A percentile compares a stretch with the other conserved stretches of the same genome.
Conservation (phyloP, 2,113 vertebrate genomes). For the Eulemur macaco region DNA sequence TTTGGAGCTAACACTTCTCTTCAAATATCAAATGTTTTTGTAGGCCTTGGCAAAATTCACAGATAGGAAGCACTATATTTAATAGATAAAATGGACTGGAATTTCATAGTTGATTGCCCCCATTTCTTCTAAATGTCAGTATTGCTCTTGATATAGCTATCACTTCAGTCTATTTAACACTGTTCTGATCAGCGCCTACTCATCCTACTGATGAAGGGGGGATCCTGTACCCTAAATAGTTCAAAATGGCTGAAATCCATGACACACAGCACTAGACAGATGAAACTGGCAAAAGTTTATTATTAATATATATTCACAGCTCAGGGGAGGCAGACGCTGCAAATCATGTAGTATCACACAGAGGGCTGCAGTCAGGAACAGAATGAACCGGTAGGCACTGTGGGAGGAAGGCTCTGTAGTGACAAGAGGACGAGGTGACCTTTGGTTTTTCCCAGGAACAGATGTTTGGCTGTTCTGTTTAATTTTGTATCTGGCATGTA, state of each 20-base stretch:
- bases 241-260: not conserved
- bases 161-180: not conserved
- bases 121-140: not conserved
- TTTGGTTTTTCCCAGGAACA: not conserved
- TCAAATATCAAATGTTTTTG: not conserved
- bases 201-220: not conserved
- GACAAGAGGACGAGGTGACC: not conserved
- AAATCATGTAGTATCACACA: accelerated
- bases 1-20: not conserved
- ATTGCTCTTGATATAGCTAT: not conserved
- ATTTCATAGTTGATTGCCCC: not conserved
- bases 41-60: not conserved
- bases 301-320: not conserved
- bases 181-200: not conserved
- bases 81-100: not conserved
- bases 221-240: not conserved
- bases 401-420: not conserved
- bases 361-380: accelerated
- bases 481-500: not conserved
- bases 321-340: not conserved
- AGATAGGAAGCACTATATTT: not conserved
- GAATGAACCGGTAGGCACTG: not conserved
- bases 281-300: not conserved
- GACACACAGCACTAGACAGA: not conserved
- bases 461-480: not conserved